phyloP scores from a whole-genome alignment of 1,140 invertebrate species.

The Trichoplusia ni region DNA sequence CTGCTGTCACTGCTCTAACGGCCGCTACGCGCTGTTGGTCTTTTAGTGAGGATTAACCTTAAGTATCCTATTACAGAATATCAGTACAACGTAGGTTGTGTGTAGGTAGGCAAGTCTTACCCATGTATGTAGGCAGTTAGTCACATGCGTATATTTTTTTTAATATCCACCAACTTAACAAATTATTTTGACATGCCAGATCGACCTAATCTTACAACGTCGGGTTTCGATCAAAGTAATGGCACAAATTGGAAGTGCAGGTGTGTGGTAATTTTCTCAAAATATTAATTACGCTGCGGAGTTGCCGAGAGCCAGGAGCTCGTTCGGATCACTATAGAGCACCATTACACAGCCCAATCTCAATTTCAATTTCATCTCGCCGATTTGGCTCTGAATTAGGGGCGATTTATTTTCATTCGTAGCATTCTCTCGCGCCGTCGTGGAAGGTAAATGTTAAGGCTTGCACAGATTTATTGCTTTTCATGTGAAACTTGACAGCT shows the following conservation, averaged over 20 bases:
- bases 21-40: no score
- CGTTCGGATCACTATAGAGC: slow-evolving; percentile 36
- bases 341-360: slow-evolving; percentile 48
- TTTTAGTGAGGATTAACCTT: no score
- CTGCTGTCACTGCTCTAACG: no score
- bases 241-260: slow-evolving; percentile 26
- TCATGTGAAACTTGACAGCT: slow-evolving; percentile 31
- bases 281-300: slow-evolving; percentile 27
- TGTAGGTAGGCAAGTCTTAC: no score
- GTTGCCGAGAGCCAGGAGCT: slow-evolving; percentile 25
- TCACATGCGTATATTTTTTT: no score
- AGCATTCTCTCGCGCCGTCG: slow-evolving; percentile 24
- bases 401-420: slow-evolving; percentile 58
- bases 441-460: slow-evolving; percentile 37
- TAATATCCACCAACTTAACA: no score
- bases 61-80: no score
- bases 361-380: slow-evolving; percentile 61
- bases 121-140: no score
- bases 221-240: slow-evolving; percentile 7
- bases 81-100: no score
- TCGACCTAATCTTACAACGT: background rate
- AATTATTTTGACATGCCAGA: background rate
- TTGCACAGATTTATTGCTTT: slow-evolving; percentile 32
- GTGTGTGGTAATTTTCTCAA: slow-evolving; percentile 28
- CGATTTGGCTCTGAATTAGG: slow-evolving; percentile 55